A percentile compares a stretch with the other conserved stretches of the same genome.
Conservation (phyloP, 2,888 invertebrate genomes). For the Pristionchus mayeri region DNA sequence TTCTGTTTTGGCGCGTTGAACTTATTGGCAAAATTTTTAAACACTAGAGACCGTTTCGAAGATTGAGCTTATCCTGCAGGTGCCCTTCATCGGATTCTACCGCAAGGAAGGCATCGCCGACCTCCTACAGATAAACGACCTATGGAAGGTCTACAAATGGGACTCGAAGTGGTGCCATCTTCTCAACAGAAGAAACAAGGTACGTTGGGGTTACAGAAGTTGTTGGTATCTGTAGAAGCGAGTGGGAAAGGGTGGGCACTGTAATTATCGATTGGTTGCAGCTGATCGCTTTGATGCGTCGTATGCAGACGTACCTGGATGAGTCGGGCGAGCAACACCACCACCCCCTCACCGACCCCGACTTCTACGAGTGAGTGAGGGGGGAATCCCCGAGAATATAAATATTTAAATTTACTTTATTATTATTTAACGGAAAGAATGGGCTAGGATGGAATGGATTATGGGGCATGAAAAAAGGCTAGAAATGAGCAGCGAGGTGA, state of each 20-base stretch:
- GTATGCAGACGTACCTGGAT: constrained; percentile 92
- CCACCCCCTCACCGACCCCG: constrained; percentile 57
- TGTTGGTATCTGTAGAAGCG: background rate
- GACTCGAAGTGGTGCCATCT: constrained; percentile 86
- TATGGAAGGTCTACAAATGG: constrained; percentile 97
- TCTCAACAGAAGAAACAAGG: constrained; percentile 55
- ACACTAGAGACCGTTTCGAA: too few species aligned
- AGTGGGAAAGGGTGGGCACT: background rate
- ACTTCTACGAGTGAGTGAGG: constrained; percentile 59
- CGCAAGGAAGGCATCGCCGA: constrained; percentile 92
- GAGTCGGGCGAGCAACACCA: constrained; percentile 75
- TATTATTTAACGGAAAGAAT: too few species aligned
- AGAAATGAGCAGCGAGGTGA: too few species aligned
- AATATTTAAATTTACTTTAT: too few species aligned
- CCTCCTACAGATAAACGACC: constrained; percentile 88
- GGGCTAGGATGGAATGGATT: too few species aligned
- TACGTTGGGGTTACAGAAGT: too few species aligned
- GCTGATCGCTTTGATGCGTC: constrained; percentile 86
- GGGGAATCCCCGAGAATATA: too few species aligned
- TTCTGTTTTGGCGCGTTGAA: too few species aligned
- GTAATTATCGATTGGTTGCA: constrained; percentile 81
- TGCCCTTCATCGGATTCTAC: constrained; percentile 98
- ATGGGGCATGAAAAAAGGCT: too few species aligned
- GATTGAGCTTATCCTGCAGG: too few species aligned
- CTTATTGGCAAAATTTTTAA: too few species aligned